Conservation (phyloP, 2,888 invertebrate species). For the Ariolimax columbianus region DNA sequence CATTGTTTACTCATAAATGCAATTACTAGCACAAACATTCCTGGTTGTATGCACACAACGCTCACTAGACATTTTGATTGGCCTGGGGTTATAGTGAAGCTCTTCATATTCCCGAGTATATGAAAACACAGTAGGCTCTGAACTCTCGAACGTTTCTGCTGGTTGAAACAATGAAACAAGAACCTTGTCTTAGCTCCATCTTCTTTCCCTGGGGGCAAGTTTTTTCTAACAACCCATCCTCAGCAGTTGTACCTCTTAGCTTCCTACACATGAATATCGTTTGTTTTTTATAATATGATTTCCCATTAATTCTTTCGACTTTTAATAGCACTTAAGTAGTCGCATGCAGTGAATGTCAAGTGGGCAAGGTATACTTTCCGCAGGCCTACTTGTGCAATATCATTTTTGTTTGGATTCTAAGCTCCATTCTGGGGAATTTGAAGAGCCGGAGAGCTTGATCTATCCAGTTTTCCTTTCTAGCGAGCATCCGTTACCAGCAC, state of each 20-base stretch:
- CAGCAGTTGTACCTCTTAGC: background rate
- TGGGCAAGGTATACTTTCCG: no score
- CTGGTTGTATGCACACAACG: background rate
- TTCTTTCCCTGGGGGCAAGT: background rate
- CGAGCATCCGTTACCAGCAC: background rate
- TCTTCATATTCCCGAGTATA: slow-evolving; percentile 3
- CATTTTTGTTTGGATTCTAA: background rate
- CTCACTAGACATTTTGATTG: background rate
- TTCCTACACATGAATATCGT: background rate
- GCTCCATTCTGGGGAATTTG: background rate
- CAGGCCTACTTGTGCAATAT: background rate
- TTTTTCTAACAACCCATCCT: background rate
- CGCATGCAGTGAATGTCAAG: background rate
- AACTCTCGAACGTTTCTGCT: slow-evolving; percentile 1
- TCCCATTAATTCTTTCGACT: background rate
- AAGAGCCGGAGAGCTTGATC: background rate
- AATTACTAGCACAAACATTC: slow-evolving; percentile 17
- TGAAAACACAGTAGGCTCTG: background rate
- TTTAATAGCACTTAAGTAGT: background rate
- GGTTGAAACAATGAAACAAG: background rate
- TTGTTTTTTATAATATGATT: background rate
- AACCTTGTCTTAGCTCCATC: slow-evolving; percentile 5
- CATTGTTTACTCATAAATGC: slow-evolving; percentile 26
- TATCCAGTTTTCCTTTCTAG: background rate
- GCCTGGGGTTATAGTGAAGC: background rate